Evolutionary conservation across 2,113 vertebrate species (phyloP).

Genomic region (Gobiocypris rarus): DNA sequence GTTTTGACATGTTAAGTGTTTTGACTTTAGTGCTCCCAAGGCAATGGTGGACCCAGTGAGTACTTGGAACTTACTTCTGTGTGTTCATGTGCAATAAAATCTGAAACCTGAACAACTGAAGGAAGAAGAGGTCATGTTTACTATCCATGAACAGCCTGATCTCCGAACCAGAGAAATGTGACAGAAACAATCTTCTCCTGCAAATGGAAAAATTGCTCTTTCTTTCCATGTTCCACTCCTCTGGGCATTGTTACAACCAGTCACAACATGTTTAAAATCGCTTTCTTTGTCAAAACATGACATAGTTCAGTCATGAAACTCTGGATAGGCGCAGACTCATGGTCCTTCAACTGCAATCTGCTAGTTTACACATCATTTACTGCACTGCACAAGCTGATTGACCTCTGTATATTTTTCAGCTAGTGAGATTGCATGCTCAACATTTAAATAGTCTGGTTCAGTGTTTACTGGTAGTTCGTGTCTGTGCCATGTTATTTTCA

Average conservation of each 20-base stretch:
- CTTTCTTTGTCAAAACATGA: background rate
- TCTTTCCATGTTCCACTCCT: background rate
- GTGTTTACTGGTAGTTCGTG: background rate
- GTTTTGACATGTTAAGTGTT: too few relatives aligned
- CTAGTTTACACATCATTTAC: background rate
- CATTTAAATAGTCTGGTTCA: background rate
- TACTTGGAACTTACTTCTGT: background rate
- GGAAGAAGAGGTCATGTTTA: constrained; percentile 10
- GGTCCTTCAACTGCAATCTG: background rate
- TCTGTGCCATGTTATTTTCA: too few relatives aligned
- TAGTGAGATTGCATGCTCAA: background rate
- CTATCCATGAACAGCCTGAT: constrained; percentile 15
- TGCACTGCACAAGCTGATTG: background rate
- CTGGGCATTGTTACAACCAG: background rate
- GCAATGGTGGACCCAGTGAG: background rate
- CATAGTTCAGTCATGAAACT: background rate
- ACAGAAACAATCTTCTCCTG: constrained; percentile 42
- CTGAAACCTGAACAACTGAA: background rate
- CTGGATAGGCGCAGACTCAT: background rate
- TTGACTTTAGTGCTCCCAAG: constrained; percentile 26
- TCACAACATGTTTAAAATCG: background rate
- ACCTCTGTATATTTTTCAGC: background rate
- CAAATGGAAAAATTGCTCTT: constrained; percentile 44
- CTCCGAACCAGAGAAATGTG: constrained; percentile 30
- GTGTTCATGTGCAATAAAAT: constrained; percentile 6